Conservation (phyloP, 37 sponge, comb jelly and placozoan genomes). For the Eunapius fragilis region DNA sequence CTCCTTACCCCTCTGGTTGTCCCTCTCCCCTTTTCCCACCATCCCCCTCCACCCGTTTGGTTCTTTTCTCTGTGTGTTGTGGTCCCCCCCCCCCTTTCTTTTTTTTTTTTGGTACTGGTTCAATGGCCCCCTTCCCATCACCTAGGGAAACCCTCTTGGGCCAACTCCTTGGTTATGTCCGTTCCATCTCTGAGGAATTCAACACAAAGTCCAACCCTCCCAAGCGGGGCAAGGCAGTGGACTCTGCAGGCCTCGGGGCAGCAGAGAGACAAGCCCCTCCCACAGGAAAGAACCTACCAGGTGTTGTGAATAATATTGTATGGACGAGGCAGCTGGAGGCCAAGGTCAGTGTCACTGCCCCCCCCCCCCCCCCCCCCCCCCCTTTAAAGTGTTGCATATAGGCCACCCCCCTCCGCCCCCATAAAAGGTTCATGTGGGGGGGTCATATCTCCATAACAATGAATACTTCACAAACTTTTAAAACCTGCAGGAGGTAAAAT, state of each 20-base stretch:
- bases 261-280: conserved; percentile 53
- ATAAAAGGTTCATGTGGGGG: too few relatives aligned
- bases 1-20: too few relatives aligned
- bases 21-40: too few relatives aligned
- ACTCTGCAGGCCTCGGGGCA: conserved; percentile 9
- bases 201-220: conserved; percentile 30
- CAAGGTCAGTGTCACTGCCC: conserved; percentile 39
- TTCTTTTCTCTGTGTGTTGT: too few relatives aligned
- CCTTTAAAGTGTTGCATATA: too few relatives aligned
- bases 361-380: too few relatives aligned
- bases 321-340: conserved; percentile 88
- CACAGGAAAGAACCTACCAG: conserved; percentile 92
- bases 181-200: conserved; percentile 79
- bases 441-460: too few relatives aligned
- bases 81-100: background rate
- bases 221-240: background rate
- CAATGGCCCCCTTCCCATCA: background rate
- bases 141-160: conserved; percentile 91
- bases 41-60: too few relatives aligned
- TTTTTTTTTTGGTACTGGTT: background rate
- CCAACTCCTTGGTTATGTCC: conserved; percentile 84
- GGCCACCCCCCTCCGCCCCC: too few relatives aligned
- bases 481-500: too few relatives aligned
- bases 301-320: conserved; percentile 89
- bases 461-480: too few relatives aligned